A percentile compares a stretch with the other conserved stretches of the same genome.
phyloP scores from a whole-genome alignment of 2,888 invertebrate genomes.

The Hyppa rectilinea region DNA sequence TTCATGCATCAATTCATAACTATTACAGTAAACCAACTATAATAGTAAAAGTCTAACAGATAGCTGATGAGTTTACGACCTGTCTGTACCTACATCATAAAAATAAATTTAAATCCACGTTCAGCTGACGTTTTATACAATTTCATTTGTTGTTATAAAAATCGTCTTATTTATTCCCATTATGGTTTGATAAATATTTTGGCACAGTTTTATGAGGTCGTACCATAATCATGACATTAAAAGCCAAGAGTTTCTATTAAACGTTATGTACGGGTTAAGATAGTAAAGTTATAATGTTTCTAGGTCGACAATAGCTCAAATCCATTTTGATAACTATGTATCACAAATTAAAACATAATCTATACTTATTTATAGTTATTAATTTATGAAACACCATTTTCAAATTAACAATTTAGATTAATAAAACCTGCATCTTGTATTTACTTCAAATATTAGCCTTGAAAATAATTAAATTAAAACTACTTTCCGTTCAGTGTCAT shows the following conservation, averaged over 20 bases:
- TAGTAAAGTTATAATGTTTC: not conserved
- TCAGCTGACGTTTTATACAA: not conserved
- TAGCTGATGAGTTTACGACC: not conserved
- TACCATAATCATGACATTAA: not conserved
- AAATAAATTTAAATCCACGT: not conserved
- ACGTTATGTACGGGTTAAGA: not conserved
- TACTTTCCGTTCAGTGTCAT: conserved; percentile 60
- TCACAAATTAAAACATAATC: not conserved
- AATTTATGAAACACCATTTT: not conserved
- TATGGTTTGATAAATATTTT: not conserved
- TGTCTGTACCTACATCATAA: conserved; percentile 1
- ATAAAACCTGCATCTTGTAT: conserved; percentile 22
- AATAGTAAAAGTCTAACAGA: not conserved
- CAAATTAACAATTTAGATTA: conserved; percentile 20
- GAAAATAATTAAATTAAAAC: conserved; percentile 49
- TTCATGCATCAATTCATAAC: conserved; percentile 7
- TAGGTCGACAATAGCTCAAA: not conserved
- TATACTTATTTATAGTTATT: not conserved
- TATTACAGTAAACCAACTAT: not conserved
- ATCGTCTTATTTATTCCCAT: not conserved
- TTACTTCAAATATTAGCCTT: conserved; percentile 58
- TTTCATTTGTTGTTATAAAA: not conserved
- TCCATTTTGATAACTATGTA: not conserved
- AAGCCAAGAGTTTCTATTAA: not conserved
- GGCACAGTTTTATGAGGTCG: not conserved